phyloP scores from a whole-genome alignment of 2,888 invertebrate species.

The Platycnemis pennipes region DNA sequence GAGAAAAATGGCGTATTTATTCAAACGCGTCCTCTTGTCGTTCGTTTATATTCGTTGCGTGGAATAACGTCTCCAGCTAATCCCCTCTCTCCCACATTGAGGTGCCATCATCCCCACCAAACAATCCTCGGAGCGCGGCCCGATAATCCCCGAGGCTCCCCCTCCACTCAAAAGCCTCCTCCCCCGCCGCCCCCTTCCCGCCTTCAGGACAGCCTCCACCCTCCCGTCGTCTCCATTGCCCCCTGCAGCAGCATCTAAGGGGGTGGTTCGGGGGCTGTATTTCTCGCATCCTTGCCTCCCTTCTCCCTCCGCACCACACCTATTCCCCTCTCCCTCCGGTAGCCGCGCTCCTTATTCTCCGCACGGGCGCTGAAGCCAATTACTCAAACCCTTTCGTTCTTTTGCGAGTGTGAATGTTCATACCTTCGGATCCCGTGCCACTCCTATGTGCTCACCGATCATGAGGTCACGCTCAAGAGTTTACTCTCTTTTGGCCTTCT shows the following conservation, averaged over 20 bases:
- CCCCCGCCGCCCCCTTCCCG: neutral
- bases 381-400: constrained; percentile 51
- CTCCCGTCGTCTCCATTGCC: neutral
- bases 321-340: constrained; percentile 12
- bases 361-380: constrained; percentile 56
- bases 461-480: constrained; percentile 57
- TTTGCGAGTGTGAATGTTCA: neutral
- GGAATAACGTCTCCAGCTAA: constrained; percentile 67
- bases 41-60: constrained; percentile 68
- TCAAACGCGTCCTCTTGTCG: constrained; percentile 66
- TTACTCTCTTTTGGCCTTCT: neutral
- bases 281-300: neutral
- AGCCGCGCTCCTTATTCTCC: constrained; percentile 49
- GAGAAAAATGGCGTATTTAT: constrained; percentile 67
- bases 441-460: constrained; percentile 51
- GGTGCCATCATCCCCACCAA: constrained; percentile 55
- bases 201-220: neutral
- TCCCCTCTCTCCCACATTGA: constrained; percentile 56
- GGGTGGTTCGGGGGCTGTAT: neutral
- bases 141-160: constrained; percentile 38
- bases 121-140: constrained; percentile 22
- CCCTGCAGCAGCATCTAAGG: neutral
- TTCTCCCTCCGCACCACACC: constrained; percentile 3
- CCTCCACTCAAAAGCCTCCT: neutral
- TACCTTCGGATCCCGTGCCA: neutral